A percentile compares a stretch with the other conserved stretches of the same genome.
Conservation (phyloP, 2,888 invertebrate species). For the Bellardia bayeri region DNA sequence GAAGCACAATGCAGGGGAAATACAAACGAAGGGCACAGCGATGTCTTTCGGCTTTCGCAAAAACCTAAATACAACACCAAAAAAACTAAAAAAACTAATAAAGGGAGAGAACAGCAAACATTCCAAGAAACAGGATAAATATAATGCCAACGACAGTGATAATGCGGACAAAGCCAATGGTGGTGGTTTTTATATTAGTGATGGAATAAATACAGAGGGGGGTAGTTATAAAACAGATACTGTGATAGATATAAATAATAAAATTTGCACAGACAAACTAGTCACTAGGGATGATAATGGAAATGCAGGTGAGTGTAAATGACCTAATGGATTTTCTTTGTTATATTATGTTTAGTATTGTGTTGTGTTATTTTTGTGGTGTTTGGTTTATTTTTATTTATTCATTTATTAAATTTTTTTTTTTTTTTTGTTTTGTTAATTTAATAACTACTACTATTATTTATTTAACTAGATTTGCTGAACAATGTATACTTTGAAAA, state of each 20-base stretch:
- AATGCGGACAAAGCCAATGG: slow-evolving; percentile 13
- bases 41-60: slow-evolving; percentile 94
- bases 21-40: slow-evolving; percentile 87
- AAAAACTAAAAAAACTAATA: slow-evolving; percentile 81
- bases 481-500: slow-evolving; percentile 81
- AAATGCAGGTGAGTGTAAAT: slow-evolving; percentile 81
- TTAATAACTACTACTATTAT: slow-evolving; percentile 38
- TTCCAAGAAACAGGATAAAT: slow-evolving; percentile 75
- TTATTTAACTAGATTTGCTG: slow-evolving; percentile 68
- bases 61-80: slow-evolving; percentile 86
- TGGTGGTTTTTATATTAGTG: slow-evolving; percentile 67
- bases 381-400: neutral
- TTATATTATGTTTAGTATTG: neutral
- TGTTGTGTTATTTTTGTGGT: neutral
- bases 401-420: too few species aligned
- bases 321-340: slow-evolving; percentile 8
- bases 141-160: slow-evolving; percentile 74
- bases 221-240: slow-evolving; percentile 58
- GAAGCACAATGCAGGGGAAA: slow-evolving; percentile 76
- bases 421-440: slow-evolving; percentile 39
- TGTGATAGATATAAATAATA: slow-evolving; percentile 73
- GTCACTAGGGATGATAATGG: slow-evolving; percentile 81
- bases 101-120: slow-evolving; percentile 74
- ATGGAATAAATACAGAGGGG: slow-evolving; percentile 33
- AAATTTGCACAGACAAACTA: slow-evolving; percentile 66